These are phyloP conservation scores for Anhinga rufa DNA, from an alignment of 2,113 vertebrate genomes.

Conservation along the genomic window DNA sequence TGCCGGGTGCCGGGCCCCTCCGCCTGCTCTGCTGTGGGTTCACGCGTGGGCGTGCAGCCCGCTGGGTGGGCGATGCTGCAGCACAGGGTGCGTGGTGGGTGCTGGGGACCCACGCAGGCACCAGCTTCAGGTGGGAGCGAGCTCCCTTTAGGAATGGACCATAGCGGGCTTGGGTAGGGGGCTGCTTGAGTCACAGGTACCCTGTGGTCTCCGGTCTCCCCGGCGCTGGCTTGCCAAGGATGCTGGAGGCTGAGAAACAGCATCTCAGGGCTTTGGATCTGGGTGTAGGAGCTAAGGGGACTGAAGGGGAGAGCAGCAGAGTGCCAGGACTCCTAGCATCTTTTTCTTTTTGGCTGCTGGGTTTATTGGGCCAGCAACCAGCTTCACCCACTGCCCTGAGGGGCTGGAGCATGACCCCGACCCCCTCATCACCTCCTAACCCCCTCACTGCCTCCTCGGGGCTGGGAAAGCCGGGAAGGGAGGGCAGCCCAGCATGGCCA, in stretches of 20 bases:
- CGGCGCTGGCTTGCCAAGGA: accelerated
- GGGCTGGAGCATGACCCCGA: not conserved
- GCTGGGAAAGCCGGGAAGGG: not conserved
- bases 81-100: not conserved
- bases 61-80: not conserved
- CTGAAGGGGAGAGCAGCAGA: not conserved
- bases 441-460: not conserved
- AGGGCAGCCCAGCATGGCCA: accelerated
- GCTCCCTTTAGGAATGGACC: not conserved
- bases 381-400: accelerated
- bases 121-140: not conserved
- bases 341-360: not conserved
- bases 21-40: not conserved
- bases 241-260: not conserved
- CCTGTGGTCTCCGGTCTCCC: not conserved
- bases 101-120: not conserved
- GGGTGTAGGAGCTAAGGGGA: not conserved
- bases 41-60: not conserved
- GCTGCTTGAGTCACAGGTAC: not conserved
- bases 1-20: not conserved
- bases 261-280: not conserved
- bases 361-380: not conserved
- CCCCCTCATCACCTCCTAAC: not conserved
- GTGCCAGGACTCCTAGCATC: not conserved
- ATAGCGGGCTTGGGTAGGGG: not conserved